Conservation (phyloP, 2,113 vertebrate genomes). For the Crotalus horridus region DNA sequence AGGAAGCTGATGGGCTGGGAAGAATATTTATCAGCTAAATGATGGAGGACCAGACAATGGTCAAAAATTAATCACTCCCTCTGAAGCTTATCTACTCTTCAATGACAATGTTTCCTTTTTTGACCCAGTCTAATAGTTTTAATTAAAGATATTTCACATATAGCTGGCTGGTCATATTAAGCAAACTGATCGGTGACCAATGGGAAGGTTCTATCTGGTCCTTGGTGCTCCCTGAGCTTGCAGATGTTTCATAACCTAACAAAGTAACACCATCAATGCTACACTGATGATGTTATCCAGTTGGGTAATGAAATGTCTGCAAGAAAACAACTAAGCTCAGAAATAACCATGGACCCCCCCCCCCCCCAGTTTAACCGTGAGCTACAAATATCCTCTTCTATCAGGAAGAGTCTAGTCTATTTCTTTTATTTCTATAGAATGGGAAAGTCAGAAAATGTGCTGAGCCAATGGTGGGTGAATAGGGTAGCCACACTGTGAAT, state of each 20-base stretch:
- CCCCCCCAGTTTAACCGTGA: too few species aligned
- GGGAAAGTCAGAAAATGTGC: neutral
- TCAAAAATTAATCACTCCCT: neutral
- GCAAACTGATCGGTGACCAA: neutral
- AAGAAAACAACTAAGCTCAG: neutral
- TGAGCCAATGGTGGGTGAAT: neutral
- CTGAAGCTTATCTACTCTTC: neutral
- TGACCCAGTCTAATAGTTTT: neutral
- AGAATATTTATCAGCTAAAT: neutral
- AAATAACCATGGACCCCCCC: too few species aligned
- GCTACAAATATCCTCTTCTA: neutral
- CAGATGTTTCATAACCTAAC: neutral
- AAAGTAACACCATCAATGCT: neutral
- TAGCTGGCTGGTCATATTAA: neutral
- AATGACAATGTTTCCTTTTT: neutral
- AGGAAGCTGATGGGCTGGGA: neutral
- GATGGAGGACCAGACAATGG: neutral
- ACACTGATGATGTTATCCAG: neutral
- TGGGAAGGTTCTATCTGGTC: neutral
- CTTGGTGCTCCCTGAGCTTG: neutral
- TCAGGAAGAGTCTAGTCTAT: neutral
- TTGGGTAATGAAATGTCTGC: neutral
- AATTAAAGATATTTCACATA: neutral
- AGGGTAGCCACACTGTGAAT: neutral
- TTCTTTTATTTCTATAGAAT: neutral